Conservation (phyloP, 2,888 invertebrate genomes). For the Epinotia bilunana region DNA sequence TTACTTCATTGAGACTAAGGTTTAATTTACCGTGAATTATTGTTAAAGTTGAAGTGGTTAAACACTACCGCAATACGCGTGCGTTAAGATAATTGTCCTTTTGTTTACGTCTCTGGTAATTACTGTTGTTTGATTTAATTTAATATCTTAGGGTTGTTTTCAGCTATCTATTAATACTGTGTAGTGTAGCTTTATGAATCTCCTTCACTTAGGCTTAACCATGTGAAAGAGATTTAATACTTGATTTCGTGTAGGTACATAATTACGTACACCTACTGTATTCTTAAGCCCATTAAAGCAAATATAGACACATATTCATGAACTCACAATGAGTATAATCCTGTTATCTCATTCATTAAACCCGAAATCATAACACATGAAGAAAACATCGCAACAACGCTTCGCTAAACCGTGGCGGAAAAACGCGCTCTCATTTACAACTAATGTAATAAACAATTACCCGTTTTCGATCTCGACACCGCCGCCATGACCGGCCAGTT, state of each 20-base stretch:
- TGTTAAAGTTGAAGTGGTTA: conserved; percentile 55
- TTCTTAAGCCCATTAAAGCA: neutral
- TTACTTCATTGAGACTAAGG: conserved; percentile 46
- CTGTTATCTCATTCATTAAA: conserved; percentile 18
- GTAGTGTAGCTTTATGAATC: too few species aligned
- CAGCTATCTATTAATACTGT: neutral
- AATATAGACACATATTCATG: conserved; percentile 3
- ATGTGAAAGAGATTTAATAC: too few species aligned
- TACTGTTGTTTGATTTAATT: conserved; percentile 23
- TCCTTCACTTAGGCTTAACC: too few species aligned
- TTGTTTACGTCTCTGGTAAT: conserved; percentile 53
- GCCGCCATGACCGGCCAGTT: conserved; percentile 63
- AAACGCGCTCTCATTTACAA: conserved; percentile 39
- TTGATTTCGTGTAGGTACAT: too few species aligned
- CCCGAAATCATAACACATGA: conserved; percentile 29
- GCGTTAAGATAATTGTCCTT: conserved; percentile 80
- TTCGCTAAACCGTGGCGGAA: conserved; percentile 38
- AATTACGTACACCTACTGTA: neutral
- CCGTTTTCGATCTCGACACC: conserved; percentile 65
- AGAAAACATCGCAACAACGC: conserved; percentile 11
- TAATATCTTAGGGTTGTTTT: conserved; percentile 34
- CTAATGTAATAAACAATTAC: conserved; percentile 49
- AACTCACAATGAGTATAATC: conserved; percentile 12
- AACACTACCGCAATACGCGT: conserved; percentile 72
- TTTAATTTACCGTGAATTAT: conserved; percentile 42